These are phyloP conservation scores for Dryococelus australis DNA, from an alignment of 2,888 invertebrate species.

Conservation along the genomic window DNA sequence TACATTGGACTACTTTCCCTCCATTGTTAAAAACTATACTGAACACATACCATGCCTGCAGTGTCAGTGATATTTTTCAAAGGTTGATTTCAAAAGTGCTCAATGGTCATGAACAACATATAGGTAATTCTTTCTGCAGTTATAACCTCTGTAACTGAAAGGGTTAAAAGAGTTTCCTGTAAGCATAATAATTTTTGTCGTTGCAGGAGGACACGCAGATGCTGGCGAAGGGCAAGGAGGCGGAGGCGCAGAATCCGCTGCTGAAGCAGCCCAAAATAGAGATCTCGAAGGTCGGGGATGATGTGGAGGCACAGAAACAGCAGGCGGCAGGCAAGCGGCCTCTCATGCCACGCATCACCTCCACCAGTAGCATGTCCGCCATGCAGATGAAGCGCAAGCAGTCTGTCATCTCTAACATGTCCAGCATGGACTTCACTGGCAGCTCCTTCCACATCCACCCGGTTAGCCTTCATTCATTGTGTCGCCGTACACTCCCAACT, in stretches of 20 bases:
- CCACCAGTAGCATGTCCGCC: conserved; percentile 33
- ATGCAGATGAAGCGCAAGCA: conserved; percentile 65
- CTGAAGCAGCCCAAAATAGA: conserved; percentile 36
- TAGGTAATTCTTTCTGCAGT: too few species aligned
- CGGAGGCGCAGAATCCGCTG: conserved; percentile 30
- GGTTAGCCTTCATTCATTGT: conserved; percentile 50
- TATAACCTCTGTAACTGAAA: too few species aligned
- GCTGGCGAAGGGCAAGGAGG: neutral
- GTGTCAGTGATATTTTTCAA: too few species aligned
- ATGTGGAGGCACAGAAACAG: conserved; percentile 21
- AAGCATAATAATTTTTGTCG: too few species aligned
- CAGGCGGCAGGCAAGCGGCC: conserved; percentile 20
- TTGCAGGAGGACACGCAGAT: neutral
- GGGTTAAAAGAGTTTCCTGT: too few species aligned
- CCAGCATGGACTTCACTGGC: conserved; percentile 77
- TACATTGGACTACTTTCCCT: too few species aligned
- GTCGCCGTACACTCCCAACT: too few species aligned
- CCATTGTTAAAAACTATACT: too few species aligned
- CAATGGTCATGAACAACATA: too few species aligned
- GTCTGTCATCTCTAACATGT: conserved; percentile 75
- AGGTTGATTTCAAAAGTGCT: too few species aligned
- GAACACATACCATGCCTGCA: too few species aligned
- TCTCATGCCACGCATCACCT: conserved; percentile 37
- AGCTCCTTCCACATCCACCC: conserved; percentile 75
- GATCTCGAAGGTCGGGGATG: conserved; percentile 17